Evolutionary conservation across 1,140 invertebrate genomes (phyloP).

Genomic region (Oedothorax gibbosus): DNA sequence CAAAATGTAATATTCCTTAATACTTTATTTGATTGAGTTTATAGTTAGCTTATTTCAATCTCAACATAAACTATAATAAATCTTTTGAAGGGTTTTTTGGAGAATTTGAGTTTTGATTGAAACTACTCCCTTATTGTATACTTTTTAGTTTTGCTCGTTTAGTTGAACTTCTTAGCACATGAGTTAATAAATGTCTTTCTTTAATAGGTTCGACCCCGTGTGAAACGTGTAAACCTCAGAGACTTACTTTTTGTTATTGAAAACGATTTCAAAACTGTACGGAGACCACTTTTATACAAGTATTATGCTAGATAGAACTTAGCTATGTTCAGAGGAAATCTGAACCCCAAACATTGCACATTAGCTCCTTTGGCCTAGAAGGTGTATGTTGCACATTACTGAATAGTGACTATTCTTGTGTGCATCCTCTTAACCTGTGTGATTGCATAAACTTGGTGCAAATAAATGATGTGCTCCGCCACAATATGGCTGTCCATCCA

Average conservation of each 20-base stretch:
- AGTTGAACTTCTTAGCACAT: no score
- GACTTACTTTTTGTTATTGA: slow-evolving; percentile 92
- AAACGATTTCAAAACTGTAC: slow-evolving; percentile 85
- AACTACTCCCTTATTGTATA: no score
- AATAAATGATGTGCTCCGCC: no score
- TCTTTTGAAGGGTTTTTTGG: no score
- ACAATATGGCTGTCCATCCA: slow-evolving; percentile 3
- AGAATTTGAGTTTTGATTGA: no score
- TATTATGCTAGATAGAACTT: slow-evolving; percentile 59
- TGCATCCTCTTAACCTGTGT: not conserved
- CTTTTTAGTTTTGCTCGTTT: no score
- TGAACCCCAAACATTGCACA: not conserved
- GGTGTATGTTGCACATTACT: not conserved
- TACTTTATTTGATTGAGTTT: no score
- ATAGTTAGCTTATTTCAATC: no score
- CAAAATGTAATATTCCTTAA: no score
- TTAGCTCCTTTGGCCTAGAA: not conserved
- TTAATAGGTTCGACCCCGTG: slow-evolving; percentile 76
- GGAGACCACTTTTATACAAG: slow-evolving; percentile 69
- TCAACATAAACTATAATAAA: no score
- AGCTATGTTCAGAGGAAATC: not conserved
- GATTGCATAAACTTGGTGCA: no score
- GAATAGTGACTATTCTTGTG: not conserved
- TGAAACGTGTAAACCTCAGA: slow-evolving; percentile 90
- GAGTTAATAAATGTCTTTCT: not conserved